These are phyloP conservation scores for Diadromus collaris DNA, from an alignment of 2,888 invertebrate genomes.

Conservation along the genomic window DNA sequence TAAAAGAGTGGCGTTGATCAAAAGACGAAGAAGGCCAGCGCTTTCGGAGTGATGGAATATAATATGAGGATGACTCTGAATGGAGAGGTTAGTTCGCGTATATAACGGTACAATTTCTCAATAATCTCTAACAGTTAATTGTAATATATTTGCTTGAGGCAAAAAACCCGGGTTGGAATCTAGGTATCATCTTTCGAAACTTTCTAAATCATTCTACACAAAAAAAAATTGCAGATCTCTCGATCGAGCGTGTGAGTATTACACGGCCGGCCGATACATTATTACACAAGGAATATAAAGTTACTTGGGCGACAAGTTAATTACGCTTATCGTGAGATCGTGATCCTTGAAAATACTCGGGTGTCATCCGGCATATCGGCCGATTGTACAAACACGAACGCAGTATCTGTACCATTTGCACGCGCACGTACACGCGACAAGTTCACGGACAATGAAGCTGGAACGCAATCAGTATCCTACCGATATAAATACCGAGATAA, in stretches of 20 bases:
- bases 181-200: constrained; percentile 36
- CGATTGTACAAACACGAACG: not conserved
- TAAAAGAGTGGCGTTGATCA: not conserved
- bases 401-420: not conserved
- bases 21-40: not conserved
- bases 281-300: not conserved
- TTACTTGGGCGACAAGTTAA: constrained; percentile 52
- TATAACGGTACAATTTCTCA: constrained; percentile 29
- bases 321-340: constrained; percentile 48
- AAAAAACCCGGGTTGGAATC: constrained; percentile 7
- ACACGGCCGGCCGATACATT: too few relatives aligned
- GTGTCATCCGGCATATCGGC: constrained; percentile 36
- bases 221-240: not conserved
- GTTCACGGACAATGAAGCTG: constrained; percentile 42
- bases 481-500: constrained; percentile 58
- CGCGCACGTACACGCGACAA: not conserved
- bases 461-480: constrained; percentile 41
- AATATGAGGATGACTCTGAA: not conserved
- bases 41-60: not conserved
- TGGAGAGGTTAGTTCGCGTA: constrained; percentile 14
- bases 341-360: constrained; percentile 34
- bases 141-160: constrained; percentile 19
- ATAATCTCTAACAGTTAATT: constrained; percentile 45
- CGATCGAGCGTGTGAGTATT: too few relatives aligned
- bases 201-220: not conserved